Evolutionary conservation across 2,888 invertebrate genomes (phyloP).

Genomic region (Pyrrhia umbra): DNA sequence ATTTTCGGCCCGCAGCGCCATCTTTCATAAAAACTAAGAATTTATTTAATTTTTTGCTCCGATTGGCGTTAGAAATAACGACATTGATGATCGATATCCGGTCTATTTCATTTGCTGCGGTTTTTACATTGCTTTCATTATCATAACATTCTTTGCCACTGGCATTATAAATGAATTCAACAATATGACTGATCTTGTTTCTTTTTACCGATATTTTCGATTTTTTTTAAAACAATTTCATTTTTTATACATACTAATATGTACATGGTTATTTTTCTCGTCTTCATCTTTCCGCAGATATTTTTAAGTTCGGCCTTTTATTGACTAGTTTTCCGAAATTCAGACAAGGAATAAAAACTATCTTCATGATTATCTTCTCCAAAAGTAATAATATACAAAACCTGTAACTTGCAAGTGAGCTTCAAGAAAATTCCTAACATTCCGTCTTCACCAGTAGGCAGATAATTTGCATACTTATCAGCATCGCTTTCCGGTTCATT

Average conservation of each 20-base stretch:
- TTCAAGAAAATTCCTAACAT: constrained; percentile 11
- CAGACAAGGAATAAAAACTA: too few relatives aligned
- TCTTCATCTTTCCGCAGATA: too few relatives aligned
- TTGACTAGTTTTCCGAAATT: too few relatives aligned
- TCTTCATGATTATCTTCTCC: not conserved
- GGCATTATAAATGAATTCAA: constrained; percentile 7
- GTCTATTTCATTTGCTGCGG: constrained; percentile 43
- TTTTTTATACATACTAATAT: too few relatives aligned
- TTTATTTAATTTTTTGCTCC: constrained; percentile 13
- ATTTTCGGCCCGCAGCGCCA: constrained; percentile 48
- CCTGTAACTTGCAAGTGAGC: not conserved
- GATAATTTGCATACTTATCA: constrained; percentile 60
- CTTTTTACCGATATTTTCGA: too few relatives aligned
- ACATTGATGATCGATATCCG: constrained; percentile 44
- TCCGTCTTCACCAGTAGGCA: constrained; percentile 42
- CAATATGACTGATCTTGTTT: constrained; percentile 4
- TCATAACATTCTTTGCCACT: not conserved
- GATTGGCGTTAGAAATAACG: constrained; percentile 6
- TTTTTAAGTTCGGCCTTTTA: too few relatives aligned
- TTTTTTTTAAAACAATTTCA: too few relatives aligned
- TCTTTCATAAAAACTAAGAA: constrained; percentile 52
- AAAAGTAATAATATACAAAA: not conserved
- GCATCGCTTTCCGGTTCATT: constrained; percentile 50
- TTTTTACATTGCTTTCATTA: constrained; percentile 37
- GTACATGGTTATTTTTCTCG: too few relatives aligned